Conservation (phyloP, 2,113 vertebrate species). For the Engystomops pustulosus region DNA sequence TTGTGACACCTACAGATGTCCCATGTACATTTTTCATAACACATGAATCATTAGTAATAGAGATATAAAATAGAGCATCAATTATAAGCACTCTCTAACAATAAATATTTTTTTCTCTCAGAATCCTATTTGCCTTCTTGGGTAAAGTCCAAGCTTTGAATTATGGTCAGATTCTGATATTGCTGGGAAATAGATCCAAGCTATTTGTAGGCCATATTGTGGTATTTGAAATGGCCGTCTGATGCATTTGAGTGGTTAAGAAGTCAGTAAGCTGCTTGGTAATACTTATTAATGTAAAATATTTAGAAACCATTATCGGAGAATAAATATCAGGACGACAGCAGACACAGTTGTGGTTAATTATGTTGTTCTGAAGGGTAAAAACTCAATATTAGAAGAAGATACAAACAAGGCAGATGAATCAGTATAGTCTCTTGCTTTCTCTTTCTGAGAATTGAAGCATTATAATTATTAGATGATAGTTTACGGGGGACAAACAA, state of each 20-base stretch:
- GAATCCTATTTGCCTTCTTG: neutral
- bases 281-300: constrained; percentile 37
- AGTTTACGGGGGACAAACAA: neutral
- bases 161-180: neutral
- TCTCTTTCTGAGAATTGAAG: neutral
- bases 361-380: constrained; percentile 19
- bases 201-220: constrained; percentile 24
- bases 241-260: constrained; percentile 35
- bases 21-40: too few species aligned
- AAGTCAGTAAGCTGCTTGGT: constrained; percentile 19
- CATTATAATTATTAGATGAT: too few species aligned
- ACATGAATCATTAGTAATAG: too few species aligned
- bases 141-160: neutral
- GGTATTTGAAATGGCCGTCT: constrained; percentile 39
- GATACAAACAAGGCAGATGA: neutral
- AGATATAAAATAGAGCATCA: neutral
- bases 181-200: constrained; percentile 16
- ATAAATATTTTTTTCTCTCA: neutral
- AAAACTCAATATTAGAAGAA: constrained; percentile 9
- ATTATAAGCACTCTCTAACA: neutral
- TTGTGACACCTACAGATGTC: too few species aligned
- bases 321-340: constrained; percentile 1
- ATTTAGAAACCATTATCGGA: constrained; percentile 29
- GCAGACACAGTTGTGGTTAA: constrained; percentile 40
- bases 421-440: neutral